Base-by-base conservation (phyloP, 2,888 invertebrate species). In the Limnephilus auricula region DNA sequence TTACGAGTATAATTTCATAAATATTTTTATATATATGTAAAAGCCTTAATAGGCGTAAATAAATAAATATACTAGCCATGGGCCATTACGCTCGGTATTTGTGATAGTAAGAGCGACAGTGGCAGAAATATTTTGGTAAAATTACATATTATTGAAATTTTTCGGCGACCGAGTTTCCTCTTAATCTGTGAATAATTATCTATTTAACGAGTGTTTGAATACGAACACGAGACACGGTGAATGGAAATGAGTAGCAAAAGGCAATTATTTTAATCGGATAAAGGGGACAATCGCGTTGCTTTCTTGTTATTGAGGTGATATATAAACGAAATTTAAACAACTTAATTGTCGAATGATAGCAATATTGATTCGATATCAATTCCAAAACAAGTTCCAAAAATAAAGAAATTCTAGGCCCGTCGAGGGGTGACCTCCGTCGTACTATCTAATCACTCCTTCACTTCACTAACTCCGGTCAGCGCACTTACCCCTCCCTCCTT, bases 321-420 rank as follows among this genome's bases (percentile, higher is more conserved):
- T 50, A 65, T 65, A 5, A 25, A 25, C 82, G 34, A 32, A 25
- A 32, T 13, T 25, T 15, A 31, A 82, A 34, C 82, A 15, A 25
- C 5, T 18, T 32, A 82, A 82, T 82, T 82, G 34, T 82, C 3
- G 6, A 34, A 18, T 25, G 34, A 32, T 82, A 82, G 18, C 82
- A 34, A 82, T 82, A 82, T 82, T 25, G 31, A 32, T 80, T 80
- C 32, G 18, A 32, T 80, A 80, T 80, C 80, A 80, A 80, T 32
- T 80, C 32, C 31, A 80, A 80, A 80, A 80, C 80, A 32, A 31
- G 80, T 80, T 80, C 12, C 31, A 31, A 80, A 80, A 80, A 32
- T 32, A 32, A 30, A 32, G 12, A 65, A 80, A 80, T 80, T 80
- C 13, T 32, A 31, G 30, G 32, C 32, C 32, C 80, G 32, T 13